Conservation (phyloP, 2,113 vertebrate genomes). For the Heterotis niloticus region DNA sequence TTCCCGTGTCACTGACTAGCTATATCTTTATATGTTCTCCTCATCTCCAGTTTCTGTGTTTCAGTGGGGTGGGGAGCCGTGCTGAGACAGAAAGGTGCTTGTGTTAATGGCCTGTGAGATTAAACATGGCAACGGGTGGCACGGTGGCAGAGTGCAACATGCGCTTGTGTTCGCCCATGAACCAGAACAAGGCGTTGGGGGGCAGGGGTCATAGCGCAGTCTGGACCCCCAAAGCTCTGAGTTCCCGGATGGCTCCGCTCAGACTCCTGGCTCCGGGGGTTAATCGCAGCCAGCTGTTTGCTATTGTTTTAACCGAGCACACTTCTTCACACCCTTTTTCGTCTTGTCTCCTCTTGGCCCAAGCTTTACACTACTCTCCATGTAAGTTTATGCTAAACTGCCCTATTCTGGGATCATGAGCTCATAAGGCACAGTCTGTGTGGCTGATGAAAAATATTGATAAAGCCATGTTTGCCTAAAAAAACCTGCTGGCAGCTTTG, state of each 20-base stretch:
- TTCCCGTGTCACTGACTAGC: not conserved
- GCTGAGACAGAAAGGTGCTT: not conserved
- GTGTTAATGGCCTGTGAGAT: conserved; percentile 22
- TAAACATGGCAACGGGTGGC: not conserved
- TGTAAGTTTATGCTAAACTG: not conserved
- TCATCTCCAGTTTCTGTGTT: not conserved
- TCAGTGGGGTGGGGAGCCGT: not conserved
- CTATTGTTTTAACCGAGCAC: not conserved
- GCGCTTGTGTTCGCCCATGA: not conserved
- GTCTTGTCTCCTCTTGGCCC: not conserved
- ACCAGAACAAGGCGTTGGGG: not conserved
- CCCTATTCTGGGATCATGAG: not conserved
- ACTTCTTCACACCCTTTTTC: not conserved
- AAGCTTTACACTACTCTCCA: not conserved
- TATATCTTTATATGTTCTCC: not conserved
- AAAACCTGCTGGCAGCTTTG: conserved; percentile 1
- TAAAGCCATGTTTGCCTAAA: conserved; percentile 22
- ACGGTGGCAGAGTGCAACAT: not conserved
- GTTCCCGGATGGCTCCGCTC: not conserved
- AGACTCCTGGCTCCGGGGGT: not conserved
- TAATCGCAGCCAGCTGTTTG: conserved; percentile 11
- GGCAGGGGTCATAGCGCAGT: not conserved
- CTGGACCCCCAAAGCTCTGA: not conserved
- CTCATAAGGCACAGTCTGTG: not conserved
- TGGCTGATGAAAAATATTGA: conserved; percentile 19